These are phyloP conservation scores for Protophormia terraenovae DNA, from an alignment of 2,888 invertebrate genomes.

Conservation along the genomic window DNA sequence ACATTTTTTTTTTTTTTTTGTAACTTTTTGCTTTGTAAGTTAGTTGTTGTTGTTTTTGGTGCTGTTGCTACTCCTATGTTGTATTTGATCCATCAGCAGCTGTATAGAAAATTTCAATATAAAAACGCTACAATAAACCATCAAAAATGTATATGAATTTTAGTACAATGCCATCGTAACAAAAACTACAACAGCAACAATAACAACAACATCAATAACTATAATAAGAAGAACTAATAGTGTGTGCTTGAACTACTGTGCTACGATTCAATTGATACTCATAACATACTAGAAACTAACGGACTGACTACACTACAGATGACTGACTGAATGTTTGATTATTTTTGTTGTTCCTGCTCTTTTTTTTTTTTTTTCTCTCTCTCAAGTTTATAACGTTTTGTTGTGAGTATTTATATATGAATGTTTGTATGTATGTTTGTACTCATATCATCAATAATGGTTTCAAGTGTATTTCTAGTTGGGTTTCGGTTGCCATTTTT, in stretches of 20 bases:
- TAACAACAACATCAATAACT: neutral
- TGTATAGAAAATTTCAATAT: conserved; percentile 45
- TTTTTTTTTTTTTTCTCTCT: conserved; percentile 1
- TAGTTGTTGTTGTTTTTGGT: neutral
- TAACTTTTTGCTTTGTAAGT: neutral
- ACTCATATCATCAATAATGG: neutral
- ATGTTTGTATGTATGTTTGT: neutral
- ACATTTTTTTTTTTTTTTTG: neutral
- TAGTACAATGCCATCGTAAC: neutral
- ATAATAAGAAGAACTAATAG: conserved; percentile 47
- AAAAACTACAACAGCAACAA: neutral
- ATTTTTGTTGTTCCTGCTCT: neutral
- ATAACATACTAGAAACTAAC: neutral
- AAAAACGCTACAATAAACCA: conserved; percentile 47
- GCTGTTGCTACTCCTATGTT: neutral
- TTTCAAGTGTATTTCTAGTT: conserved; percentile 1
- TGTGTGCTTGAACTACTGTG: conserved; percentile 40
- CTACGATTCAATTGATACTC: conserved; percentile 23
- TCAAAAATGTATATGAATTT: conserved; percentile 39
- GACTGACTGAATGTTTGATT: too few relatives aligned
- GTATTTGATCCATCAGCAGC: conserved; percentile 3
- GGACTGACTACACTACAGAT: neutral
- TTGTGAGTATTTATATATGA: neutral
- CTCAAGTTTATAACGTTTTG: too few relatives aligned
- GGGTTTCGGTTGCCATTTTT: neutral